Conservation (phyloP, 92 coral and sea anemone genomes). For the Phenganax subtilis region DNA sequence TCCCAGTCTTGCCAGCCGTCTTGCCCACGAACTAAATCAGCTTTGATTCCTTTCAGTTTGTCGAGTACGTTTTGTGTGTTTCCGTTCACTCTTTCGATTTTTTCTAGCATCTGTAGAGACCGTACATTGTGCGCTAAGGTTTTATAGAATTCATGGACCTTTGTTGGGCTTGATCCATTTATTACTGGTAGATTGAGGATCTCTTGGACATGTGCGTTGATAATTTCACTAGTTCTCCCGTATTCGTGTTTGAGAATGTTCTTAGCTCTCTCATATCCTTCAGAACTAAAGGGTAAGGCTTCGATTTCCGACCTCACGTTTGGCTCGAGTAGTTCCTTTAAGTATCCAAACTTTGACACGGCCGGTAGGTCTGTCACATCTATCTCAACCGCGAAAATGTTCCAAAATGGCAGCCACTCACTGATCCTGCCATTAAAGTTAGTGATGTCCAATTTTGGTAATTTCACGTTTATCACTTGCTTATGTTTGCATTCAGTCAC, state of each 20-base stretch:
- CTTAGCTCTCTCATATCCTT: too few relatives aligned
- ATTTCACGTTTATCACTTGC: conserved; percentile 17
- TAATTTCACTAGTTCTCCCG: background rate
- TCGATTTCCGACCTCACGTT: conserved; percentile 30
- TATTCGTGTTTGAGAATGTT: too few relatives aligned
- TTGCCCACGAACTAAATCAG: too few relatives aligned
- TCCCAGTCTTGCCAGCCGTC: too few relatives aligned
- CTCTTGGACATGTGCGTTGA: conserved; percentile 14
- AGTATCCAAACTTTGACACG: conserved; percentile 22
- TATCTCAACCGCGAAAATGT: conserved; percentile 20
- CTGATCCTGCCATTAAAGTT: conserved; percentile 22
- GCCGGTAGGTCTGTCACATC: conserved; percentile 11
- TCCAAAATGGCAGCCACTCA: conserved; percentile 34
- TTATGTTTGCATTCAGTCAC: background rate
- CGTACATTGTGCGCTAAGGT: background rate
- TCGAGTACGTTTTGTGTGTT: background rate
- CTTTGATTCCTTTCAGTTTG: too few relatives aligned
- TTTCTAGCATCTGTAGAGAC: background rate
- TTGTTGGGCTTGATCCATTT: conserved; percentile 11
- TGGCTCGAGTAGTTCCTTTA: conserved; percentile 22
- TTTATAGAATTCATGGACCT: conserved; percentile 11
- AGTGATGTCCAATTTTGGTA: conserved; percentile 26
- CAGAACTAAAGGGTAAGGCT: background rate
- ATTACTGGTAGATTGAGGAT: conserved; percentile 13
- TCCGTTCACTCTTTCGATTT: background rate